A percentile compares a stretch with the other conserved stretches of the same genome.
phyloP scores from a whole-genome alignment of 2,888 invertebrate species.

The Hypomecis punctinalis region DNA sequence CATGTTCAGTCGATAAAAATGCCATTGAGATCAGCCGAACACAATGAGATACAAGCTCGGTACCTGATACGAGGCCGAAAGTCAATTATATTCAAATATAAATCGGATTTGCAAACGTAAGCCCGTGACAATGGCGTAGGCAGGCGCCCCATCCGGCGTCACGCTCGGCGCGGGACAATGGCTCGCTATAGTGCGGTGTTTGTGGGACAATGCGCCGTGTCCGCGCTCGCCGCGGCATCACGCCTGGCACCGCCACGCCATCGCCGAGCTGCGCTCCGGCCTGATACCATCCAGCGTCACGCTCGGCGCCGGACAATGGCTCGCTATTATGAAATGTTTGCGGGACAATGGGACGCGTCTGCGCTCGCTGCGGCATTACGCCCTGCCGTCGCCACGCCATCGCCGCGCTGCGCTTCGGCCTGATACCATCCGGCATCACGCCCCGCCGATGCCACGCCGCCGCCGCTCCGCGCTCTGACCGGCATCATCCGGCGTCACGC shows the following conservation, averaged over 20 bases:
- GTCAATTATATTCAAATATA: slow-evolving; percentile 85
- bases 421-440: too few relatives aligned
- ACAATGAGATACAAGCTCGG: slow-evolving; percentile 76
- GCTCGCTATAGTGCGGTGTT: slow-evolving; percentile 39
- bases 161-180: slow-evolving; percentile 51
- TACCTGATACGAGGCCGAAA: slow-evolving; percentile 80
- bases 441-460: too few relatives aligned
- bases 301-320: too few relatives aligned
- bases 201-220: slow-evolving; percentile 48
- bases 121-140: slow-evolving; percentile 77
- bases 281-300: slow-evolving; percentile 47
- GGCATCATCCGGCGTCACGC: too few relatives aligned
- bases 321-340: too few relatives aligned
- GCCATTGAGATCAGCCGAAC: slow-evolving; percentile 78
- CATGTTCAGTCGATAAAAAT: slow-evolving; percentile 82
- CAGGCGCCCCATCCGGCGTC: slow-evolving; percentile 64
- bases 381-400: too few relatives aligned
- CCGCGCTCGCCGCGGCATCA: slow-evolving; percentile 42
- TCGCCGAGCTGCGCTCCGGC: slow-evolving; percentile 41
- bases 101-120: slow-evolving; percentile 85
- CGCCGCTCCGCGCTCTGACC: too few relatives aligned
- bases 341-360: too few relatives aligned
- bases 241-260: slow-evolving; percentile 52
- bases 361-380: too few relatives aligned
- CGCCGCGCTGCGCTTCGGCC: too few relatives aligned